Percentiles rank a stretch among this genome's conserved stretches.
Conservation (phyloP, 2,888 invertebrate genomes). For the Brachyptera risi region DNA sequence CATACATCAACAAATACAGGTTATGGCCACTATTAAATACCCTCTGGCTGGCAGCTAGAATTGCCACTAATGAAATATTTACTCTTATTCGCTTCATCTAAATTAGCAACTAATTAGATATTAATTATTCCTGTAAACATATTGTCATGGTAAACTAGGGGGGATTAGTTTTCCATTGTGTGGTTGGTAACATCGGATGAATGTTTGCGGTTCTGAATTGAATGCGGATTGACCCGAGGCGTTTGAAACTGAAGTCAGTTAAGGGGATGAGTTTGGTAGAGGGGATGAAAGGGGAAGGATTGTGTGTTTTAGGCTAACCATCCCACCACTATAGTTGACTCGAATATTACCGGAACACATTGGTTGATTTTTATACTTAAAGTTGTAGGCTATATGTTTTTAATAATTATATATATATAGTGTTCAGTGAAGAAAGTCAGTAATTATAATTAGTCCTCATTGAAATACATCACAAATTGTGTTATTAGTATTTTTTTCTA, state of each 20-base stretch:
- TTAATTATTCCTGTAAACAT: constrained; percentile 5
- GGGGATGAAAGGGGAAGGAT: neutral
- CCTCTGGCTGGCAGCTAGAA: too few relatives aligned
- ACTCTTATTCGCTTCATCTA: neutral
- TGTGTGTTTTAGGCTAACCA: neutral
- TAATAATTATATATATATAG: too few relatives aligned
- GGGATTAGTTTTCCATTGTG: neutral
- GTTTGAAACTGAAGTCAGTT: neutral
- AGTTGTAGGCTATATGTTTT: too few relatives aligned
- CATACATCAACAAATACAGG: too few relatives aligned
- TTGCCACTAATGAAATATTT: neutral
- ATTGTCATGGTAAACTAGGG: constrained; percentile 8
- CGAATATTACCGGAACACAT: too few relatives aligned
- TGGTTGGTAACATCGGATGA: neutral
- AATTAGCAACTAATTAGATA: constrained; percentile 2
- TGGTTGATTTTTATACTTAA: too few relatives aligned
- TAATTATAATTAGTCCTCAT: too few relatives aligned
- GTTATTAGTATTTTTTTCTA: too few relatives aligned
- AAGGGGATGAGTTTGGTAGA: neutral
- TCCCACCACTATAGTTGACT: too few relatives aligned
- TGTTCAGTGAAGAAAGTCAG: too few relatives aligned
- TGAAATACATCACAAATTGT: too few relatives aligned
- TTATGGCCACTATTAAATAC: too few relatives aligned
- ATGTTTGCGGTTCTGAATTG: constrained; percentile 6
- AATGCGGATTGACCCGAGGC: neutral